Evolutionary conservation across 2,113 vertebrate species (phyloP).

Genomic region (Zosterops japonicus): DNA sequence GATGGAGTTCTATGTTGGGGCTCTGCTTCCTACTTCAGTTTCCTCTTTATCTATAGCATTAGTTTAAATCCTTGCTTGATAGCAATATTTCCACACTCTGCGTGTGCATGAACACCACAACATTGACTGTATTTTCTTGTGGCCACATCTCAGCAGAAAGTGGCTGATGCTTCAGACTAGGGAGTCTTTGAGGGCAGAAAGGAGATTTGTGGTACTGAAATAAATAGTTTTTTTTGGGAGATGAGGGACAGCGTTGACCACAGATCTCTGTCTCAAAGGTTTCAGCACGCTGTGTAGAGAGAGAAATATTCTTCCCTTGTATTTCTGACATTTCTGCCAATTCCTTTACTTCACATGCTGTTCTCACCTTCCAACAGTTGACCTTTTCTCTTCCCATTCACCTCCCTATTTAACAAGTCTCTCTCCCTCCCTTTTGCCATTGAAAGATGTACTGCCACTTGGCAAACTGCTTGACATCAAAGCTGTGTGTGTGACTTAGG

Average conservation of each 20-base stretch:
- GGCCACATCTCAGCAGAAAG: not conserved
- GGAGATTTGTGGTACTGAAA: not conserved
- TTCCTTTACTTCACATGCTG: not conserved
- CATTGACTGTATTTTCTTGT: not conserved
- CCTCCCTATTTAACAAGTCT: not conserved
- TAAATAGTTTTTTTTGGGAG: not conserved
- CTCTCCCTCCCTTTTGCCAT: not conserved
- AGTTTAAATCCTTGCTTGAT: not conserved
- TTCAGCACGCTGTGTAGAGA: not conserved
- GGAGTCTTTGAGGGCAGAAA: not conserved
- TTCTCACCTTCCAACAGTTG: not conserved
- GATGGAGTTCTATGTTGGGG: not conserved
- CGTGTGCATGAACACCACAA: not conserved
- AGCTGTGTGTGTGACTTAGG: not conserved
- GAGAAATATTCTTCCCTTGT: not conserved
- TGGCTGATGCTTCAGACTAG: not conserved
- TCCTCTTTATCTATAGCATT: not conserved
- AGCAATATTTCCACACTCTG: not conserved
- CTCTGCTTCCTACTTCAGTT: not conserved
- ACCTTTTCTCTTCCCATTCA: not conserved
- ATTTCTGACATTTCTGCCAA: not conserved
- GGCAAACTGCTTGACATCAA: not conserved
- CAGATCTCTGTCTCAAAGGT: not conserved
- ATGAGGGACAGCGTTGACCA: not conserved
- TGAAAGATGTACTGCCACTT: not conserved